Evolutionary conservation across 1,140 invertebrate genomes (phyloP).

Genomic region (Drosophila yakuba): DNA sequence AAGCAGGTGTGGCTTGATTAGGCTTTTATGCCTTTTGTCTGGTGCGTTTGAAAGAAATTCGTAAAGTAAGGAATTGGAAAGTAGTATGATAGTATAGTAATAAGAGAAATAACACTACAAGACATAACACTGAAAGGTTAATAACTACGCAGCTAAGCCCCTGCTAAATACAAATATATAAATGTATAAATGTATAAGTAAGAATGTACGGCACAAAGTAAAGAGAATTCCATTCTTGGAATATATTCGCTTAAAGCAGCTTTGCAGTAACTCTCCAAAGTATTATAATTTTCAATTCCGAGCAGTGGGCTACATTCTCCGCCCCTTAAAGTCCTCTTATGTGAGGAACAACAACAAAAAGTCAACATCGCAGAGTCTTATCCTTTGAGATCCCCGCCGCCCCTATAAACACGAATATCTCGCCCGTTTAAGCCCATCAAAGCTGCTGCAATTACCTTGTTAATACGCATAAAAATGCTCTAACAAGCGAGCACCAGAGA

Average conservation of each 20-base stretch:
- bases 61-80: too few relatives aligned
- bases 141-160: not conserved
- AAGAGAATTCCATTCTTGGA: not conserved
- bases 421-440: constrained; percentile 50
- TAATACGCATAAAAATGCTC: constrained; percentile 68
- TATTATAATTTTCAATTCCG: constrained; percentile 9
- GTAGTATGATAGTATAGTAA: too few relatives aligned
- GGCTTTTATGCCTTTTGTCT: not conserved
- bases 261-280: constrained; percentile 8
- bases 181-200: too few relatives aligned
- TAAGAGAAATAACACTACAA: not conserved
- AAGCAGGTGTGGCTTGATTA: constrained; percentile 8
- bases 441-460: constrained; percentile 71
- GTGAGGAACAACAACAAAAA: constrained; percentile 4
- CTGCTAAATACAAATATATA: not conserved
- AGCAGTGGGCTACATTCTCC: not conserved
- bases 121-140: not conserved
- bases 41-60: not conserved
- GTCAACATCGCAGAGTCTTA: constrained; percentile 5
- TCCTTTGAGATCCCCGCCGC: not conserved
- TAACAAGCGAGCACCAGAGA: constrained; percentile 56
- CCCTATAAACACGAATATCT: constrained; percentile 6
- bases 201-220: not conserved
- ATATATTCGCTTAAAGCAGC: constrained; percentile 5
- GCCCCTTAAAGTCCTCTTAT: not conserved